Evolutionary conservation across 2,797 vertebrate species (phyloP).

Genomic region (Anguilla anguilla): DNA sequence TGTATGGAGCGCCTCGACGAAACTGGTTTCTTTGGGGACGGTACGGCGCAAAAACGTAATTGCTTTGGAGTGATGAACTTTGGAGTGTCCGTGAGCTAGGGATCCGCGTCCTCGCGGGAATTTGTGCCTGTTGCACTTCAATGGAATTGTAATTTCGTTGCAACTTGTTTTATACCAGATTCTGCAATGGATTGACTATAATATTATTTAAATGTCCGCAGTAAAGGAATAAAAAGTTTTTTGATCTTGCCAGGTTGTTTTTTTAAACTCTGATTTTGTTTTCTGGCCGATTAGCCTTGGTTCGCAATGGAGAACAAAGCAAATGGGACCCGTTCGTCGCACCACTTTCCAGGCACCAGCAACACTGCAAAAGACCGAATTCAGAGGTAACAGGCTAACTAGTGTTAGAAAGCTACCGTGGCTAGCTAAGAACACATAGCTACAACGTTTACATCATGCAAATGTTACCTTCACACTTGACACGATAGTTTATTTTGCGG

Average conservation of each 20-base stretch:
- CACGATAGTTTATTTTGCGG: too few relatives aligned
- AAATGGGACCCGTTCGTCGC: constrained; percentile 43
- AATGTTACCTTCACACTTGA: not conserved
- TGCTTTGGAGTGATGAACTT: constrained; percentile 25
- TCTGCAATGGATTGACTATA: constrained; percentile 16
- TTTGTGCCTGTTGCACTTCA: constrained; percentile 32
- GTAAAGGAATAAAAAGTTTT: not conserved
- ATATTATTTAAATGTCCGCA: constrained; percentile 33
- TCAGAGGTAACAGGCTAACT: constrained; percentile 56
- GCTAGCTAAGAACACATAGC: not conserved
- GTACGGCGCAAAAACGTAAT: not conserved
- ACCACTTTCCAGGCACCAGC: constrained; percentile 23
- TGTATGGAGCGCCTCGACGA: not conserved
- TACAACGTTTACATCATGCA: not conserved
- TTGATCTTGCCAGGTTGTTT: constrained; percentile 16
- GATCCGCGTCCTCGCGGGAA: constrained; percentile 27
- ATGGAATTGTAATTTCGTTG: constrained; percentile 14
- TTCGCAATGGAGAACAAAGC: constrained; percentile 58
- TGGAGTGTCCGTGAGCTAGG: constrained; percentile 28
- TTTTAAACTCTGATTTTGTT: not conserved
- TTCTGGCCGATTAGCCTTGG: not conserved
- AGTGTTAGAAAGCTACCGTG: not conserved
- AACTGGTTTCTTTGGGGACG: not conserved
- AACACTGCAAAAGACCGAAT: constrained; percentile 53
- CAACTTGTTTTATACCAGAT: not conserved